Base-by-base conservation (phyloP, 1,140 invertebrate genomes). In the Drosophila burlai region DNA sequence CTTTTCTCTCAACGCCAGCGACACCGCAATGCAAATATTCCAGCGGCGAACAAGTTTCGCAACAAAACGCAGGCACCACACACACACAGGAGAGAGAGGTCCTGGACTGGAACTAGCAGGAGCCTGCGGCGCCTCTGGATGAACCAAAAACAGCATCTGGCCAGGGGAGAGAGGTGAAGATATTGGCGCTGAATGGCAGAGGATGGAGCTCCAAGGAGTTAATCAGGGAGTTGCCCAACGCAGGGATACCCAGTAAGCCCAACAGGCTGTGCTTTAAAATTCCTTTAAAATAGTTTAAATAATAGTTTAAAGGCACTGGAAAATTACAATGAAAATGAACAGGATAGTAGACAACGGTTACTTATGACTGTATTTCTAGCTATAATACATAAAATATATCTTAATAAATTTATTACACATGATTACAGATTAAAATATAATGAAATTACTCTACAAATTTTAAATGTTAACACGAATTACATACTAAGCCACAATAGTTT, bases 1-100 rank as follows among this genome's bases (percentile, higher is more conserved):
- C 63, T 64, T 47, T 64, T 62, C 55, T 40, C 54, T 57, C 66
- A 50, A 63, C 77, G 62, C 34, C 47, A 65, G 66, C 82, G 68
- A 84, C 79, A 85, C 79, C 83, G 79, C 83, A 85, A 86, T 86
- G 83, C 83, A 85, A 85, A 85, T 85, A 85, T 85, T 72, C 69
- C 79, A 85, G 58, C 68, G 69, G 75, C 60, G 68, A 80, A 63
- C 76, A 80, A 64, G 55, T 79, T 45, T 60, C 46, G 13, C 49
- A 58, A 13, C 63, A 63, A 45, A 67, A 31, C 77, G 29, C 38
- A 64, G 63, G 61, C 46, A 59, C 60, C 13, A 36, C 29, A 18
- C 11, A 15, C 21, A 26, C 34, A 54, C 40, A 65, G 24, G 16
- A 46, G 69, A 61, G 62, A 62, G 72, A 52, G n/a, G 54, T 40